Evolutionary conservation across 2,888 invertebrate species (phyloP).

Genomic region (Sicus ferrugineus): DNA sequence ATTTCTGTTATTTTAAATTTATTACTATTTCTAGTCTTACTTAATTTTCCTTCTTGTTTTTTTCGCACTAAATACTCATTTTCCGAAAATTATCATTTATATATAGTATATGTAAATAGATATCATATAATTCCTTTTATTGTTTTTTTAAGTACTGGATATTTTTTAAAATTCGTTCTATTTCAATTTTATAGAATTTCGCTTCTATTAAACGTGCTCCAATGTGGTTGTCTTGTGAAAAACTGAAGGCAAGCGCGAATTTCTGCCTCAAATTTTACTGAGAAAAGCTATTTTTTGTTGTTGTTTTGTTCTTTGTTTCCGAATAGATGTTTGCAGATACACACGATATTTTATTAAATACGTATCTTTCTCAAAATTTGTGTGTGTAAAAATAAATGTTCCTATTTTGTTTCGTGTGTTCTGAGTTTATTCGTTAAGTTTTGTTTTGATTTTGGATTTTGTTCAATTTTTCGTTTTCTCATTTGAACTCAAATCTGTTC

Average conservation of each 20-base stretch:
- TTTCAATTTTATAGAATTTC: not conserved
- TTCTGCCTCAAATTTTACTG: constrained; percentile 21
- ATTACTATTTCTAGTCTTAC: too few relatives aligned
- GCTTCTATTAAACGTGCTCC: constrained; percentile 14
- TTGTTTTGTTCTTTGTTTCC: too few relatives aligned
- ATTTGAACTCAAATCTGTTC: not conserved
- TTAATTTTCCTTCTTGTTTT: too few relatives aligned
- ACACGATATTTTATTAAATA: not conserved
- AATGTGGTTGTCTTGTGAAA: constrained; percentile 11
- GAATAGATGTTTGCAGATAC: constrained; percentile 10
- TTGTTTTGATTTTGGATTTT: constrained; percentile 1
- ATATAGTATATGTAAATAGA: not conserved
- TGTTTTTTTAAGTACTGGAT: not conserved
- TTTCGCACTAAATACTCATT: too few relatives aligned
- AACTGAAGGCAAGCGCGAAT: constrained; percentile 18
- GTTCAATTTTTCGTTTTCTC: constrained; percentile 1
- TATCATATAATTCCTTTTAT: not conserved
- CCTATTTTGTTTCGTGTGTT: not conserved
- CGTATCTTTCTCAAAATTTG: constrained; percentile 11
- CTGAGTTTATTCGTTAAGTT: not conserved
- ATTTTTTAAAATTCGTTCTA: not conserved
- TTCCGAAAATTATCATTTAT: too few relatives aligned
- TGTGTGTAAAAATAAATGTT: constrained; percentile 28
- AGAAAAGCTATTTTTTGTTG: too few relatives aligned
- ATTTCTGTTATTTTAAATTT: not conserved